Evolutionary conservation across 1,140 invertebrate species (phyloP).

Genomic region (Sweltsa coloradensis): DNA sequence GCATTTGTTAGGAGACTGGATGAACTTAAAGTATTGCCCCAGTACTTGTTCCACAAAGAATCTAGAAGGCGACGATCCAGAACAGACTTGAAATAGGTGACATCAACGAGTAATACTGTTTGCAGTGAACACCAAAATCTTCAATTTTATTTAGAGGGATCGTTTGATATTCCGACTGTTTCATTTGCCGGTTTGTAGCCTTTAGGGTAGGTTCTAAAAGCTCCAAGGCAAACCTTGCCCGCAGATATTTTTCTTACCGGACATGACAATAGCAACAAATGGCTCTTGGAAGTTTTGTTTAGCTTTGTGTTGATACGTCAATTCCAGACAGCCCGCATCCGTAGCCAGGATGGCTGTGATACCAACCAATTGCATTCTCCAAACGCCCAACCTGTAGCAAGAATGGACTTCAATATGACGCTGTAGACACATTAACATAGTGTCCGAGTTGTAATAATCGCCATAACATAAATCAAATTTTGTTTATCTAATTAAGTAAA

Average conservation of each 20-base stretch:
- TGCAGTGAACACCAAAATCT: slow-evolving; percentile 99
- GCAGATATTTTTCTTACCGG: slow-evolving; percentile 96
- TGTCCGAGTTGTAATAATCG: no score
- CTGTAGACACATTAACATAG: slow-evolving; percentile 2
- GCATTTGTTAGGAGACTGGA: slow-evolving; percentile 94
- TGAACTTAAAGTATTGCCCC: slow-evolving; percentile 96
- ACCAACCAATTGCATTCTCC: slow-evolving; percentile 99
- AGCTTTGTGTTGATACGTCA: slow-evolving; percentile 97
- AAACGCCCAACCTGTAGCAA: slow-evolving; percentile 63
- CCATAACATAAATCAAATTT: no score
- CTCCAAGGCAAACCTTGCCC: slow-evolving; percentile 98
- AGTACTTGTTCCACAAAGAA: slow-evolving; percentile 98
- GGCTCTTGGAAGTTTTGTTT: slow-evolving; percentile 99
- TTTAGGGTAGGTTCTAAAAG: slow-evolving; percentile 98
- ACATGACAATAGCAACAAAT: slow-evolving; percentile 99
- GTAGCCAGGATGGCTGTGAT: slow-evolving; percentile 99
- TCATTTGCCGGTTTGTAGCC: slow-evolving; percentile 98
- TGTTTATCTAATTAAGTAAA: no score
- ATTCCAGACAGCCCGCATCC: slow-evolving; percentile 99
- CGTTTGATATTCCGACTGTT: slow-evolving; percentile 97
- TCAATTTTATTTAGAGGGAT: slow-evolving; percentile 99
- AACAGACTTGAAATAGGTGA: slow-evolving; percentile 96
- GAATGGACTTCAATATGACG: background rate
- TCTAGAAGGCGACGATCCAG: slow-evolving; percentile 85
- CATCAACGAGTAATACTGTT: slow-evolving; percentile 98